Percentiles rank a stretch among this genome's conserved stretches.
These are phyloP conservation scores for Proales similis DNA, from an alignment of 1,140 invertebrate genomes.

Conservation along the genomic window DNA sequence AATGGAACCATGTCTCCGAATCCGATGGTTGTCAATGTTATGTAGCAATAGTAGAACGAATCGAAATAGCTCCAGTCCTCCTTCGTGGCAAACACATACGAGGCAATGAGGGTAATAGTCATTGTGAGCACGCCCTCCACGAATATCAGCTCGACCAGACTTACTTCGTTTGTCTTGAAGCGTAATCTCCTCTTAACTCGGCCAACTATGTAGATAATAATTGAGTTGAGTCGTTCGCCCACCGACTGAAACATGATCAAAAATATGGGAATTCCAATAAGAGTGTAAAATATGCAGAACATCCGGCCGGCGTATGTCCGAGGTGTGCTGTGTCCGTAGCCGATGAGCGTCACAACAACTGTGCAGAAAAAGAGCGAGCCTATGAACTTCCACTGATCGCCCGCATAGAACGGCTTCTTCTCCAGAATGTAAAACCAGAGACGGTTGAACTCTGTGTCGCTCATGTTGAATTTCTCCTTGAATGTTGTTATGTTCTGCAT, in stretches of 20 bases:
- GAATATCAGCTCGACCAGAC: conserved; percentile 33
- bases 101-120: conserved; percentile 44
- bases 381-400: conserved; percentile 38
- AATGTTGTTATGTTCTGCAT: background rate
- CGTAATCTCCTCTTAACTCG: conserved; percentile 74
- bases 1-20: conserved; percentile 62
- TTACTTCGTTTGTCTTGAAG: conserved; percentile 41
- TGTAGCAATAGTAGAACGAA: conserved; percentile 97
- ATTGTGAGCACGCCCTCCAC: conserved; percentile 31
- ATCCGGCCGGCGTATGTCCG: conserved; percentile 47
- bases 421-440: conserved; percentile 24
- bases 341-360: conserved; percentile 37
- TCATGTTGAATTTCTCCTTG: conserved; percentile 28
- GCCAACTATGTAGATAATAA: conserved; percentile 80
- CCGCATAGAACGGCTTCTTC: conserved; percentile 36
- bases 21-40: conserved; percentile 87
- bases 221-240: conserved; percentile 89
- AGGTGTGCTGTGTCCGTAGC: conserved; percentile 50
- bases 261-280: conserved; percentile 64
- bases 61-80: conserved; percentile 97
- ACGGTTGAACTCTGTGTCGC: conserved; percentile 27
- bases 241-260: conserved; percentile 98
- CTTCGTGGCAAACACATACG: conserved; percentile 76
- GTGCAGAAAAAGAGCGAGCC: conserved; percentile 39
- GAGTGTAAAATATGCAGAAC: conserved; percentile 53